A percentile compares a stretch with the other conserved stretches of the same genome.
phyloP scores from a whole-genome alignment of 23 tunicate genomes.

The Ciona savignyi region DNA sequence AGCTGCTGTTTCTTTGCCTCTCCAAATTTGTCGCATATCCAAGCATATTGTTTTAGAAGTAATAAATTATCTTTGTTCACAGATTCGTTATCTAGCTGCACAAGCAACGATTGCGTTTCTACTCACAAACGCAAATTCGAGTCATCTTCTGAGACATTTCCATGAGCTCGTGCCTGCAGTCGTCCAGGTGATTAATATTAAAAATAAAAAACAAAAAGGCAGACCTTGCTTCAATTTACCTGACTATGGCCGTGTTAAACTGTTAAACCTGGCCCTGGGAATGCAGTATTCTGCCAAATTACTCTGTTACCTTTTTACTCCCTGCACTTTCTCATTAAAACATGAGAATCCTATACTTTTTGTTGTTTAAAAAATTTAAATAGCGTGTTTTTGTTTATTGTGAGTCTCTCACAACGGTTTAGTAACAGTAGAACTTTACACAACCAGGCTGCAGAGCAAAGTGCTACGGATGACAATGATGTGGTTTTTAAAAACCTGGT shows the following conservation, averaged over 20 bases:
- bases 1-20: background rate
- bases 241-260: no score
- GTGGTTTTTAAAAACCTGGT: conserved; percentile 70
- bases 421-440: background rate
- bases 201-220: no score
- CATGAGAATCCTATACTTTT: no score
- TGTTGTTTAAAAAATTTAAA: no score
- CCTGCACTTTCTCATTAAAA: no score
- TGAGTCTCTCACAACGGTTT: no score
- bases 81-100: conserved; percentile 63
- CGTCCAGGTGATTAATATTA: no score
- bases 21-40: no score
- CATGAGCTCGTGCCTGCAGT: conserved; percentile 70
- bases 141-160: conserved; percentile 45
- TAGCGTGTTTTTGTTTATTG: no score
- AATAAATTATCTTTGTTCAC: background rate
- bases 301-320: background rate
- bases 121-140: conserved; percentile 23
- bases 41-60: no score
- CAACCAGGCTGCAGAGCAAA: conserved; percentile 50
- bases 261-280: no score
- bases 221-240: no score
- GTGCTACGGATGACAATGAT: conserved; percentile 67
- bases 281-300: background rate
- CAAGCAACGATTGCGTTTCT: conserved; percentile 71